Conservation (phyloP, 2,113 vertebrate species). For the Rousettus leschenaultii region DNA sequence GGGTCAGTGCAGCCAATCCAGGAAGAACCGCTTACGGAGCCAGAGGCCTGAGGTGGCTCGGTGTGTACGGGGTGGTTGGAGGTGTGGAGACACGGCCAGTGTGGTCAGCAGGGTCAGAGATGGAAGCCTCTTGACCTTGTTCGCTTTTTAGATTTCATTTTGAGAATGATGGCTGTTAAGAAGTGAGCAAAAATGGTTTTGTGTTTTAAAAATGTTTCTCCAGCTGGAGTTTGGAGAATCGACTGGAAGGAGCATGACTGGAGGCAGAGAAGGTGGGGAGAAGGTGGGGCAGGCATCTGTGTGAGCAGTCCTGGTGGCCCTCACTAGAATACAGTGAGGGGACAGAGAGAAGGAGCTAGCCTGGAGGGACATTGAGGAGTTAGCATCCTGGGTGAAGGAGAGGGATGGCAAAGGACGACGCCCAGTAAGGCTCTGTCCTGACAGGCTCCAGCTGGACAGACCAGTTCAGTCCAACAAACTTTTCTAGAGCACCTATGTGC, state of each 20-base stretch:
- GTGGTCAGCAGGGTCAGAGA: not conserved
- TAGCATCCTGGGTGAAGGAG: not conserved
- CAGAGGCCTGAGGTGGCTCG: not conserved
- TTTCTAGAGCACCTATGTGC: not conserved
- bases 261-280: not conserved
- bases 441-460: not conserved
- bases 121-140: not conserved
- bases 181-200: not conserved
- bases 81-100: fast-evolving
- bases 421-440: not conserved
- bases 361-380: not conserved
- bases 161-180: not conserved
- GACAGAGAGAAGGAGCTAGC: not conserved
- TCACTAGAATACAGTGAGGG: not conserved
- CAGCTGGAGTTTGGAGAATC: not conserved
- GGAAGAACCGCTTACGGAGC: not conserved
- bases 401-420: too few relatives aligned
- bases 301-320: too few relatives aligned
- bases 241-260: not conserved
- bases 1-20: not conserved
- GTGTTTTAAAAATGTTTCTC: not conserved
- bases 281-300: fast-evolving
- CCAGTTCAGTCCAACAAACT: not conserved
- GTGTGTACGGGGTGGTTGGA: fast-evolving
- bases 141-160: not conserved